Percentiles rank a stretch among this genome's conserved stretches.
phyloP scores from a whole-genome alignment of 2,797 vertebrate genomes.

The Avahi laniger region DNA sequence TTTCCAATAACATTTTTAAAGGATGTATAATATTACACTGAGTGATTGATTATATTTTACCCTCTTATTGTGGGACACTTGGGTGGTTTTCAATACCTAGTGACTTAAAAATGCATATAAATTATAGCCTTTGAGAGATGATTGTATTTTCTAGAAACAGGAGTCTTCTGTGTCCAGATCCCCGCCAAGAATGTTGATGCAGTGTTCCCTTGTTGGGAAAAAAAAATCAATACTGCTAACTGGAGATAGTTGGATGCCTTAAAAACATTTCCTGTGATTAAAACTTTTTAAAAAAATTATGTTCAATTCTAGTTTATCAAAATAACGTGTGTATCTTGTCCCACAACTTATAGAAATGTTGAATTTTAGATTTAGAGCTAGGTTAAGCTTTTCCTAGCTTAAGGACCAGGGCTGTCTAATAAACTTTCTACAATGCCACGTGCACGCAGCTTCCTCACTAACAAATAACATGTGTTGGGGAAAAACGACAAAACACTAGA shows the following conservation, averaged over 20 bases:
- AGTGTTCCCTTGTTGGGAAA: constrained; percentile 22
- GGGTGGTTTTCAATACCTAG: constrained; percentile 69
- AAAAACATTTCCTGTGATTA: constrained; percentile 14
- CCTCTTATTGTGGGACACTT: constrained; percentile 27
- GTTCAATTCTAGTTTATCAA: neutral
- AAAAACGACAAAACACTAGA: constrained; percentile 28
- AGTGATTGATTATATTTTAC: constrained; percentile 63
- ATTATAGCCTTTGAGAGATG: constrained; percentile 65
- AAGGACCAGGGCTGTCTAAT: constrained; percentile 48
- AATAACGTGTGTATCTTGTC: constrained; percentile 37
- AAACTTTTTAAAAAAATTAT: neutral
- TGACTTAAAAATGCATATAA: constrained; percentile 69
- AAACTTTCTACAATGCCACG: constrained; percentile 48
- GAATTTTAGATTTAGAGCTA: constrained; percentile 37
- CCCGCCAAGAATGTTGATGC: constrained; percentile 26
- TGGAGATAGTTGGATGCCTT: constrained; percentile 29
- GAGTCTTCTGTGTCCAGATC: constrained; percentile 64
- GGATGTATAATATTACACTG: constrained; percentile 56
- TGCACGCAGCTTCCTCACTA: constrained; percentile 47
- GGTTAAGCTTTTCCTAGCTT: constrained; percentile 39
- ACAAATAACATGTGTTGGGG: constrained; percentile 59
- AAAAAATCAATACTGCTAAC: constrained; percentile 45
- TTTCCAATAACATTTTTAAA: constrained; percentile 68
- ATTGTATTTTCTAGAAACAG: constrained; percentile 68
- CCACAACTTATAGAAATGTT: constrained; percentile 21